Conservation (phyloP, 2,113 vertebrate genomes). For the Protobothrops flavoviridis region DNA sequence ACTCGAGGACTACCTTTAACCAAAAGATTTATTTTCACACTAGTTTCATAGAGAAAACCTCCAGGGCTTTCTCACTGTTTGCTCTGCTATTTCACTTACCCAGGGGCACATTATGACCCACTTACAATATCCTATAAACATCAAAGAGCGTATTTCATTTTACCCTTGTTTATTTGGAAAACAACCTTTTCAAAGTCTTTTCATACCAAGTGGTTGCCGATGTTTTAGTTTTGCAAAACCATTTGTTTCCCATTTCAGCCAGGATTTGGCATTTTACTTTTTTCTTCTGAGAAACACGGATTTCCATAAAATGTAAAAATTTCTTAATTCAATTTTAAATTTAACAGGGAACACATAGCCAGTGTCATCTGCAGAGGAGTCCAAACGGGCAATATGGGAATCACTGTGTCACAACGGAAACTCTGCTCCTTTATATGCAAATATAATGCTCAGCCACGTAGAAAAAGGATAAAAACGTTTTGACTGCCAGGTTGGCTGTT, state of each 20-base stretch:
- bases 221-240: not conserved
- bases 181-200: not conserved
- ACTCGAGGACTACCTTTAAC: not conserved
- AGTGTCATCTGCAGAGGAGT: not conserved
- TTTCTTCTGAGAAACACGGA: not conserved
- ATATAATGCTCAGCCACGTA: not conserved
- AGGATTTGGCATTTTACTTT: not conserved
- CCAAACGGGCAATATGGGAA: not conserved
- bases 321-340: not conserved
- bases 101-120: conserved; percentile 44
- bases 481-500: not conserved
- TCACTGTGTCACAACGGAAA: not conserved
- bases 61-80: conserved; percentile 47
- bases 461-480: not conserved
- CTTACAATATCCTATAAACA: conserved; percentile 42
- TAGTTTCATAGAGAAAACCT: not conserved
- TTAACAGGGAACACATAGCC: not conserved
- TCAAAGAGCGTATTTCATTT: not conserved
- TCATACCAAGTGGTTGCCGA: not conserved
- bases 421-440: not conserved
- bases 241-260: not conserved
- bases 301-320: not conserved
- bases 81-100: conserved; percentile 52
- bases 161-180: not conserved
- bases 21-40: accelerated